A percentile compares a stretch with the other conserved stretches of the same genome.
Evolutionary conservation across 1,140 invertebrate genomes (phyloP).

Genomic region (Leptestheria dahalacensis): DNA sequence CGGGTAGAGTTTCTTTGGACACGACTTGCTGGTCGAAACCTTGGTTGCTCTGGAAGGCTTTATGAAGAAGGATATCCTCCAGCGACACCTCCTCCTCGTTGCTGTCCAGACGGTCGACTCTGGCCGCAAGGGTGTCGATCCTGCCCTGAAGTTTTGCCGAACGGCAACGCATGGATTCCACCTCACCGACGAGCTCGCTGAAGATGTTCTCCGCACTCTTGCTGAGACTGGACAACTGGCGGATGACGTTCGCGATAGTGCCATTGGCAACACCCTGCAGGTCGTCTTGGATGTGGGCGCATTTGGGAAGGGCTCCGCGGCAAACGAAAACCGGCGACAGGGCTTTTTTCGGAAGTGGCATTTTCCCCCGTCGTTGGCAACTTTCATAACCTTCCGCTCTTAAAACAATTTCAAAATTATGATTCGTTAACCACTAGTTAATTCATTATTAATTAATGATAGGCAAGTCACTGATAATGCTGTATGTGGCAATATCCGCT

Average conservation of each 20-base stretch:
- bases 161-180: slow-evolving; percentile 62
- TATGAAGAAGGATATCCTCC: slow-evolving; percentile 91
- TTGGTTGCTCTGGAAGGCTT: slow-evolving; percentile 87
- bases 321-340: slow-evolving; percentile 88
- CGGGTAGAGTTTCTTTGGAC: slow-evolving; percentile 84
- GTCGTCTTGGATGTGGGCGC: slow-evolving; percentile 60
- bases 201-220: slow-evolving; percentile 96
- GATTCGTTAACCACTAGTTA: no score
- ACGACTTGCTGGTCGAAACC: slow-evolving; percentile 95
- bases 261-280: slow-evolving; percentile 94
- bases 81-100: slow-evolving; percentile 91
- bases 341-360: slow-evolving; percentile 90
- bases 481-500: no score
- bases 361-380: slow-evolving; percentile 32
- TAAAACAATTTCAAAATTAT: no score
- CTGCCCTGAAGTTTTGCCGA: slow-evolving; percentile 76
- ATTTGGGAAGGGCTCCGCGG: slow-evolving; percentile 65
- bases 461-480: no score
- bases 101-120: slow-evolving; percentile 88
- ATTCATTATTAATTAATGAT: no score
- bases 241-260: slow-evolving; percentile 81
- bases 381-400: no score
- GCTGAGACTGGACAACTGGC: slow-evolving; percentile 50
- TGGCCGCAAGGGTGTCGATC: slow-evolving; percentile 81
- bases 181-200: slow-evolving; percentile 77